Conservation (phyloP, 2,797 vertebrate genomes). For the Falco rusticolus region DNA sequence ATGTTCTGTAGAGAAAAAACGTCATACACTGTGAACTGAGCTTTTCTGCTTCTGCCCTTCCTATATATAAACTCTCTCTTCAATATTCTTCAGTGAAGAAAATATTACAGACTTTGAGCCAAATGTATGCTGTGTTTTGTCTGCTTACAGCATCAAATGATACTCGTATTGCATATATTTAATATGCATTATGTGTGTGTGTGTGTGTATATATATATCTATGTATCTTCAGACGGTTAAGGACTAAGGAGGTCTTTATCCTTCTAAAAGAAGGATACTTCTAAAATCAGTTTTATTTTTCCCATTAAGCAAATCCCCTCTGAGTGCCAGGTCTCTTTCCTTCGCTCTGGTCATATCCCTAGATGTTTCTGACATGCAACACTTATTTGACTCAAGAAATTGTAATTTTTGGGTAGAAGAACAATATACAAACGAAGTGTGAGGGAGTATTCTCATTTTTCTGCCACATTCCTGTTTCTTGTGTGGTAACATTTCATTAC, state of each 20-base stretch:
- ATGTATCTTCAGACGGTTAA: background rate
- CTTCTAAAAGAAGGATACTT: background rate
- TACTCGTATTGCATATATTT: background rate
- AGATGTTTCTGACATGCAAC: background rate
- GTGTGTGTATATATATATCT: background rate
- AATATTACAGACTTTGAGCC: background rate
- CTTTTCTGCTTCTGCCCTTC: background rate
- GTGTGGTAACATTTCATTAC: slow-evolving; percentile 49
- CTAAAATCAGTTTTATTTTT: background rate
- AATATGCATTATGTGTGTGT: background rate
- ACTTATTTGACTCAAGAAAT: background rate
- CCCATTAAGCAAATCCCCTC: background rate
- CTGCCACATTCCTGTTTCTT: slow-evolving; percentile 36
- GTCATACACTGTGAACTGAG: background rate
- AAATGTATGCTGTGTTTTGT: background rate
- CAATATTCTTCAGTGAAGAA: background rate
- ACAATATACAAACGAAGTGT: slow-evolving; percentile 1
- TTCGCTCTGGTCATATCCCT: background rate
- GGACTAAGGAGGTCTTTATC: background rate
- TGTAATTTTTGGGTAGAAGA: background rate
- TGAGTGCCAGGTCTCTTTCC: background rate
- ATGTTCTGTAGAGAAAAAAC: background rate
- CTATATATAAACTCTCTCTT: background rate
- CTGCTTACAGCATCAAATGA: background rate
- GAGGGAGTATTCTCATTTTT: slow-evolving; percentile 36